Evolutionary conservation across 2,888 invertebrate species (phyloP).

Genomic region (Neocrepidodera transversa): DNA sequence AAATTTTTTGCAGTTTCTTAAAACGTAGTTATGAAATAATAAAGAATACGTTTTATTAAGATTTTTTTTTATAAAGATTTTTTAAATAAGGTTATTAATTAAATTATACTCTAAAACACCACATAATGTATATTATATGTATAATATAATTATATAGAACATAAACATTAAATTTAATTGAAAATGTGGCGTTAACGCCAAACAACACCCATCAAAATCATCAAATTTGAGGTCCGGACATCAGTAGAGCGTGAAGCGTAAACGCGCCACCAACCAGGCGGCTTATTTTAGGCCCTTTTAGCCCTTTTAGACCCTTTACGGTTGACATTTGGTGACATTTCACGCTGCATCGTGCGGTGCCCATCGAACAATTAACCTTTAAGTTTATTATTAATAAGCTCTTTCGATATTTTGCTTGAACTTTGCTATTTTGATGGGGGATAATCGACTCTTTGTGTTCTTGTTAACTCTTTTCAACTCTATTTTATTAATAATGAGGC

Average conservation of each 20-base stretch:
- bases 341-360: conserved; percentile 43
- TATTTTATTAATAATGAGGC: conserved; percentile 2
- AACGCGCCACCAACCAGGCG: conserved; percentile 26
- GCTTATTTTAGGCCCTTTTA: conserved; percentile 24
- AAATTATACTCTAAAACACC: conserved; percentile 13
- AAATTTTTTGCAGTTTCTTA: too few species aligned
- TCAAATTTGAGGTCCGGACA: conserved; percentile 25
- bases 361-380: conserved; percentile 48
- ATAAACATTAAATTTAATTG: conserved; percentile 25
- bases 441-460: conserved; percentile 19
- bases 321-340: conserved; percentile 47
- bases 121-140: conserved; percentile 15
- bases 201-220: conserved; percentile 7
- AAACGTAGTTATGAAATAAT: too few species aligned
- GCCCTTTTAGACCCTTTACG: conserved; percentile 36
- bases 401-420: neutral
- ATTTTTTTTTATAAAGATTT: too few species aligned
- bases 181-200: conserved; percentile 17
- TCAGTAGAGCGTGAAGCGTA: conserved; percentile 33
- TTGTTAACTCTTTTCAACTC: conserved; percentile 2
- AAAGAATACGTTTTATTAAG: too few species aligned
- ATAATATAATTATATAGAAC: conserved; percentile 22
- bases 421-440: neutral
- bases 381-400: conserved; percentile 28
- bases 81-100: too few species aligned